These are phyloP conservation scores for Drosophila bipectinata DNA, from an alignment of 1,140 invertebrate genomes.

Conservation along the genomic window DNA sequence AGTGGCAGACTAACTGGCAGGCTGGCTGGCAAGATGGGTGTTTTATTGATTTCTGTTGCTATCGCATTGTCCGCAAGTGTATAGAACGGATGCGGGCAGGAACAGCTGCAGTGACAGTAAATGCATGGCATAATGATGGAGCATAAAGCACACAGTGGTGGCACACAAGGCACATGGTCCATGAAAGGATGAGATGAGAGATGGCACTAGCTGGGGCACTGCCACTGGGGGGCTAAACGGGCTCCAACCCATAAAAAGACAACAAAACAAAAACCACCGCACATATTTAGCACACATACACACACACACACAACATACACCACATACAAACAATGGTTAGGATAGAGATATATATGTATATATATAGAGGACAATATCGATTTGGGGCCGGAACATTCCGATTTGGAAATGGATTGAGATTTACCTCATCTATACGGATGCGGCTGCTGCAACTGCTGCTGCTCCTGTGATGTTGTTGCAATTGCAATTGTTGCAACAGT, in stretches of 20 bases:
- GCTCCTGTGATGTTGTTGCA: slow-evolving; percentile 40
- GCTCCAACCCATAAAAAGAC: no score
- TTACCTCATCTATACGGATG: slow-evolving; percentile 64
- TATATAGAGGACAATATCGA: background rate
- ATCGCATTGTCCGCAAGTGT: no score
- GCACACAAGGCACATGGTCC: no score
- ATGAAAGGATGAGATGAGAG: no score
- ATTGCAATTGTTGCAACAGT: slow-evolving; percentile 21
- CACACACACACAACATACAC: background rate
- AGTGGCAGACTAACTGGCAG: background rate
- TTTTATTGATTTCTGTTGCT: background rate
- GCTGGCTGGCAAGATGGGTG: background rate
- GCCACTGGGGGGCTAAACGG: no score
- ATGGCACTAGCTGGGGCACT: no score
- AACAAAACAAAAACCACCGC: background rate
- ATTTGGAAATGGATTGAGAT: slow-evolving; percentile 39
- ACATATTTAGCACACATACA: background rate
- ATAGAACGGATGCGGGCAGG: no score
- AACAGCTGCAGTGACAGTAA: no score
- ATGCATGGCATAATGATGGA: no score
- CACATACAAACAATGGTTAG: background rate
- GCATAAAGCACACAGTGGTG: no score
- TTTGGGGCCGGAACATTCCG: background rate
- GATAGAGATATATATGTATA: background rate
- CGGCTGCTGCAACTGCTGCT: slow-evolving; percentile 37